Conservation (phyloP, 1,140 invertebrate genomes). For the Aphidius gifuensis region DNA sequence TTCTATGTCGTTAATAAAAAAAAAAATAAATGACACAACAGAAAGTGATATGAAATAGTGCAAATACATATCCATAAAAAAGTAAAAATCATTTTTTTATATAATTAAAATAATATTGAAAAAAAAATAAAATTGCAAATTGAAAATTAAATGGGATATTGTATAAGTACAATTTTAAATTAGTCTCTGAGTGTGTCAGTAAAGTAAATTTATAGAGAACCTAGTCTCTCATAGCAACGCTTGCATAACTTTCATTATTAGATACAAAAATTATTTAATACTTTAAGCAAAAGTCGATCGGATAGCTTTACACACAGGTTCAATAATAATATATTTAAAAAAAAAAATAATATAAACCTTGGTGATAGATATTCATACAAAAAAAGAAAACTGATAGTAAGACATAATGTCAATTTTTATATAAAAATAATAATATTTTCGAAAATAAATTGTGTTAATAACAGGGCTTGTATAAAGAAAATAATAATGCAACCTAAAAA, state of each 20-base stretch:
- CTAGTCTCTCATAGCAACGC: slow-evolving; percentile 19
- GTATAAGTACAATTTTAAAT: background rate
- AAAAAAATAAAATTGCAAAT: background rate
- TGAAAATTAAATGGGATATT: background rate
- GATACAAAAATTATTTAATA: slow-evolving; percentile 35
- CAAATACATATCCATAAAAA: background rate
- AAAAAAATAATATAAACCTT: background rate
- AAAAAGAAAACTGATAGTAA: too few relatives aligned
- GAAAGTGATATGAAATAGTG: slow-evolving; percentile 9
- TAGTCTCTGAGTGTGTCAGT: slow-evolving; percentile 6
- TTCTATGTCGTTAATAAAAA: background rate
- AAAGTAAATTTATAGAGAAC: slow-evolving; percentile 10
- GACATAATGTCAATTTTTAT: too few relatives aligned
- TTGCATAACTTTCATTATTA: slow-evolving; percentile 35
- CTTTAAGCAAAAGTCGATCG: slow-evolving; percentile 4
- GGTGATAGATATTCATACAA: too few relatives aligned
- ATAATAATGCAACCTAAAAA: too few relatives aligned
- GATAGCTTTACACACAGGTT: slow-evolving; percentile 1
- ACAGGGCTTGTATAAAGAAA: too few relatives aligned
- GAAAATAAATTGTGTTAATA: too few relatives aligned
- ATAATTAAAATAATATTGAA: background rate
- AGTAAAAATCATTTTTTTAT: background rate
- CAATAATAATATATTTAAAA: slow-evolving; percentile 16
- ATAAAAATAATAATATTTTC: too few relatives aligned
- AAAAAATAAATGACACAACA: background rate